A percentile compares a stretch with the other conserved stretches of the same genome.
Evolutionary conservation across 2,797 vertebrate genomes (phyloP).

Genomic region (Lepilemur septentrionalis): DNA sequence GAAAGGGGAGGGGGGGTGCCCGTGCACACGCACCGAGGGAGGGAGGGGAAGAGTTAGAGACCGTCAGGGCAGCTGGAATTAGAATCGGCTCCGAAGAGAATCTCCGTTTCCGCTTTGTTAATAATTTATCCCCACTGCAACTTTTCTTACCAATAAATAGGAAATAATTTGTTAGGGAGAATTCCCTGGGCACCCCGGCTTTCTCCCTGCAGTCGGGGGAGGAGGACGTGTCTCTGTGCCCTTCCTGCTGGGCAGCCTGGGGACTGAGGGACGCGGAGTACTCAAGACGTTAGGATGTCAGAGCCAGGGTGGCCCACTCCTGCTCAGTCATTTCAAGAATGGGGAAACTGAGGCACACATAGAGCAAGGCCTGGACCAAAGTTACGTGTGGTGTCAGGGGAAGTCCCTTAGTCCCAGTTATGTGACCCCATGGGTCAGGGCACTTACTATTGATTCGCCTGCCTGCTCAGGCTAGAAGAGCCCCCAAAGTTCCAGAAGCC

Average conservation of each 20-base stretch:
- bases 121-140: conserved; percentile 89
- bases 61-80: conserved; percentile 78
- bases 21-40: neutral
- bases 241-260: neutral
- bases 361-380: neutral
- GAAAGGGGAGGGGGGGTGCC: too few species aligned
- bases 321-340: fast-evolving
- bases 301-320: neutral
- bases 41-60: conserved; percentile 48
- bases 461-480: neutral
- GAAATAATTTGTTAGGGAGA: conserved; percentile 87
- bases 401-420: neutral
- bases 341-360: neutral
- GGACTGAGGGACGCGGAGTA: neutral
- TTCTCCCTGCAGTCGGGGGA: neutral
- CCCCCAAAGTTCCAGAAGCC: neutral
- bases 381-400: neutral
- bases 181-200: conserved; percentile 44
- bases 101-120: conserved; percentile 87
- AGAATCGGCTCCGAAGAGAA: conserved; percentile 83
- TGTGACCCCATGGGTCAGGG: neutral
- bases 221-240: neutral
- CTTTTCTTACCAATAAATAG: conserved; percentile 88
- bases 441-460: fast-evolving
- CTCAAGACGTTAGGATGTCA: neutral